phyloP scores from a whole-genome alignment of 92 coral and sea anemone species.

The Actinernus sp. region DNA sequence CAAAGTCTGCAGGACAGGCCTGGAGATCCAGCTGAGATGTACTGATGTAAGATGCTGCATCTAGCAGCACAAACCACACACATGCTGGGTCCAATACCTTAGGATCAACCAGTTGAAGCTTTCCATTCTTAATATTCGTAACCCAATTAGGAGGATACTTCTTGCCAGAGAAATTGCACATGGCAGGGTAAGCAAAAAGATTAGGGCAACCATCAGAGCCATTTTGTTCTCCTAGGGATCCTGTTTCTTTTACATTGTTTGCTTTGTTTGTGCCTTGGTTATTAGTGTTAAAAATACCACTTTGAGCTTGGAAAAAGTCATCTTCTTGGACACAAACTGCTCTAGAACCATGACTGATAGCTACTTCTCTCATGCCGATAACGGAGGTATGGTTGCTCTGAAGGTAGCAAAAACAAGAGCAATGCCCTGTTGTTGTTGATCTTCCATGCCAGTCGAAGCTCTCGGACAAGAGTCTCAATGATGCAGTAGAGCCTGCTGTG shows the following conservation, averaged over 20 bases:
- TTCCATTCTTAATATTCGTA: slow-evolving; percentile 27
- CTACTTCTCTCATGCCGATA: slow-evolving; percentile 92
- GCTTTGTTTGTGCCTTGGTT: background rate
- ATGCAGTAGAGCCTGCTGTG: slow-evolving; percentile 91
- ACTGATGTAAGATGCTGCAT: slow-evolving; percentile 96
- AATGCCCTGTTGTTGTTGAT: background rate
- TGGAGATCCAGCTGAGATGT: slow-evolving; percentile 79
- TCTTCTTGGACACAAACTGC: slow-evolving; percentile 62
- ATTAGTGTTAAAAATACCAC: too few relatives aligned
- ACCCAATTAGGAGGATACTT: slow-evolving; percentile 88
- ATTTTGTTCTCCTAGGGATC: background rate
- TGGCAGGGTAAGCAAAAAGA: slow-evolving; percentile 93
- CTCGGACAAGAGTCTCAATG: slow-evolving; percentile 80
- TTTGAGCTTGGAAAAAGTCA: slow-evolving; percentile 26
- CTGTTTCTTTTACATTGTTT: background rate
- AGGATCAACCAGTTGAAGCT: slow-evolving; percentile 8
- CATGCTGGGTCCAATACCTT: background rate
- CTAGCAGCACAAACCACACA: slow-evolving; percentile 87
- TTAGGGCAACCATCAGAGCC: slow-evolving; percentile 15
- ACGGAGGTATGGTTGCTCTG: slow-evolving; percentile 95
- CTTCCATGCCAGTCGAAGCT: slow-evolving; percentile 72
- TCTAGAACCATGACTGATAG: slow-evolving; percentile 62
- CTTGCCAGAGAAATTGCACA: slow-evolving; percentile 95
- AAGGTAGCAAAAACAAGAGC: slow-evolving; percentile 76
- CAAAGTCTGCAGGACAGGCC: slow-evolving; percentile 76